These are phyloP conservation scores for Drosophila demipolita DNA, from an alignment of 2,888 invertebrate species.

Conservation along the genomic window DNA sequence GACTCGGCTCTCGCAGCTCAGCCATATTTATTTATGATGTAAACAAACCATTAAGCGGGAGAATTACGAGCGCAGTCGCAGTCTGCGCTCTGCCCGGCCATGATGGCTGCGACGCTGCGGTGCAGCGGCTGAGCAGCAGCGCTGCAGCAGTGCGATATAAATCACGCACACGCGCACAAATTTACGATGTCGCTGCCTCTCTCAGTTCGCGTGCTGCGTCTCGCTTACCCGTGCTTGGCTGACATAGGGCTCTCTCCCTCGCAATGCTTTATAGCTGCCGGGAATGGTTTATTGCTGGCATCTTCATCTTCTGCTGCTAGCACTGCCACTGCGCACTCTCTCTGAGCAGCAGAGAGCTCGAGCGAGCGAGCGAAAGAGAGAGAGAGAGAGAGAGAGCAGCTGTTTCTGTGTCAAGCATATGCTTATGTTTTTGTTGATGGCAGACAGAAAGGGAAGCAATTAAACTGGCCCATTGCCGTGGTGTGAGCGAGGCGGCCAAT, in stretches of 20 bases:
- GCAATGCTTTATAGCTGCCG: conserved; percentile 85
- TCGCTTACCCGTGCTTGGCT: conserved; percentile 14
- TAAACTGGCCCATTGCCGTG: conserved; percentile 39
- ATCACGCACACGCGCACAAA: conserved; percentile 67
- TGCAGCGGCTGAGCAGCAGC: conserved; percentile 29
- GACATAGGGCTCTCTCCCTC: conserved; percentile 60
- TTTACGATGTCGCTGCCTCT: conserved; percentile 59
- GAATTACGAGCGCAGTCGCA: conserved; percentile 80
- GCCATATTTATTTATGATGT: conserved; percentile 84
- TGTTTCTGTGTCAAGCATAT: conserved; percentile 77
- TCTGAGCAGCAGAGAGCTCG: conserved; percentile 18
- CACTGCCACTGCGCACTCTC: conserved; percentile 55
- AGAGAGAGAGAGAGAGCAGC: conserved; percentile 70
- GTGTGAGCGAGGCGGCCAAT: conserved; percentile 61
- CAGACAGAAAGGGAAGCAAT: conserved; percentile 56
- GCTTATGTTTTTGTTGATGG: conserved; percentile 62
- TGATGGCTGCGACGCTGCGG: conserved; percentile 64
- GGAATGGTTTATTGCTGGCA: conserved; percentile 85
- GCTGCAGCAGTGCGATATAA: conserved; percentile 58
- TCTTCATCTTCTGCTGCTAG: conserved; percentile 63
- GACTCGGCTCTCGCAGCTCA: conserved; percentile 61
- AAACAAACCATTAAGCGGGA: conserved; percentile 83
- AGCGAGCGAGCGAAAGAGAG: conserved; percentile 21
- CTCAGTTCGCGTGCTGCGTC: conserved; percentile 31
- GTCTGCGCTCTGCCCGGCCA: conserved; percentile 64